Evolutionary conservation across 2,797 vertebrate genomes (phyloP), one percentile per base, ranked within the genome.

Genomic region (Sebastes oblongus): DNA sequence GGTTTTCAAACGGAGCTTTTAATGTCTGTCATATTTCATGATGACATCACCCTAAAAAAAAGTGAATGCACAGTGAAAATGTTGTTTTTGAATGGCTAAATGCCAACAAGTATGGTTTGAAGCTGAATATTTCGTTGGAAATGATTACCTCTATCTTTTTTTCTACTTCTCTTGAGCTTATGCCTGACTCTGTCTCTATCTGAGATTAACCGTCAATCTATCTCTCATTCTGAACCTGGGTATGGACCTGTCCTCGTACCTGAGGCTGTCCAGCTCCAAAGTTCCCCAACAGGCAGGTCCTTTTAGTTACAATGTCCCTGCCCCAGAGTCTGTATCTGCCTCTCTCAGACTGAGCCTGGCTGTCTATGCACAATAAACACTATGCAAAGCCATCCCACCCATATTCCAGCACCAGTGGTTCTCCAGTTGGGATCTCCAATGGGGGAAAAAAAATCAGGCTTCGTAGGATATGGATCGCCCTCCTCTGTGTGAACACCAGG

Each of bases 401-500:
- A 46, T 68, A 74, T 9, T 36, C 58, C 36, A 72, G 27, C 16
- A 12, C 4, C 22, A 46, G 59, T 11, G 34, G 12, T 65, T 73
- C 54, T 66, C 8, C 22, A 29, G 64, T 58, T 66, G 10, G 50
- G 46, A 20, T 50, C 18, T 50, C 18, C 46, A 50, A 9, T 11
- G 20, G 50, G 20, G 50, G 46, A 8, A 50, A 50, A 52, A 54
- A n/a, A n/a, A 5, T 54, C 50, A 22, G 64, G 7, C 27, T 29
- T 55, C 46, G 12, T 20, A 60, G 24, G 22, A 67, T 61, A 83
- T 75, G 18, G 22, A 88, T 78, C 29, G 3, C 5, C 42, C 66
- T 74, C 25, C 36, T 66, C 52, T 5, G 2, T 80, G 54, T 75
- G 54, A 74, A 81, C 50, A 86, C 56, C 77, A 72, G 77, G 61